Conservation (phyloP, 2,113 vertebrate species). For the Campylomormyrus tamandua region DNA sequence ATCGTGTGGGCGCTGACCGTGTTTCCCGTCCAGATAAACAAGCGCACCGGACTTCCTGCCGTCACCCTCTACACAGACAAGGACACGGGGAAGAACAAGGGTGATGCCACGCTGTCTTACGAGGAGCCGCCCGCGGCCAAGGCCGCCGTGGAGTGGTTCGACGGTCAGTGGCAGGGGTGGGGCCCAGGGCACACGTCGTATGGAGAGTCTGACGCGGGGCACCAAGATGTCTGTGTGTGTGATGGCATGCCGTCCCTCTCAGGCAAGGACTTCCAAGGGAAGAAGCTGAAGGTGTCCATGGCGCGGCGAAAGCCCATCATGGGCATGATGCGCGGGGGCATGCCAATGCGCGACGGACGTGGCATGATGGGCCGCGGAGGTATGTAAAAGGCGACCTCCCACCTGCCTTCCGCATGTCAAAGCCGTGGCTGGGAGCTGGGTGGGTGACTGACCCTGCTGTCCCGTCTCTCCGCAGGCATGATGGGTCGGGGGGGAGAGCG, state of each 20-base stretch:
- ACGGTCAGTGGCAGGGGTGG: constrained; percentile 62
- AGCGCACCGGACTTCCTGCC: constrained; percentile 84
- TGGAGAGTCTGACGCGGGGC: not conserved
- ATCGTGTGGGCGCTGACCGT: not conserved
- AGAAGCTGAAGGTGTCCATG: constrained; percentile 73
- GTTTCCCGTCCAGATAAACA: constrained; percentile 73
- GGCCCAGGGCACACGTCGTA: not conserved
- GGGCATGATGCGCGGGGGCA: constrained; percentile 70
- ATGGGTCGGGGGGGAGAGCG: constrained; percentile 62
- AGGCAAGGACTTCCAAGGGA: constrained; percentile 80
- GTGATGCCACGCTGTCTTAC: constrained; percentile 87
- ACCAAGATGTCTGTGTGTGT: not conserved
- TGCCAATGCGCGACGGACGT: constrained; percentile 67
- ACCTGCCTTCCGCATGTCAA: not conserved
- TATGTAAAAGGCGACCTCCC: constrained; percentile 27
- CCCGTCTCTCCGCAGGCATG: constrained; percentile 28
- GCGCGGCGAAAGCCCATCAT: constrained; percentile 72
- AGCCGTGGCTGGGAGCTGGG: not conserved
- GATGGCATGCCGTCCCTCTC: not conserved
- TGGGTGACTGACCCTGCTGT: not conserved
- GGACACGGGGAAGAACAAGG: constrained; percentile 87
- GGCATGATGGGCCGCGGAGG: constrained; percentile 75
- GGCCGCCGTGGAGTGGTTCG: constrained; percentile 88
- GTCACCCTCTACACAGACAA: constrained; percentile 95
- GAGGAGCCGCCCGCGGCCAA: constrained; percentile 87